Conservation (phyloP, 1,140 invertebrate species). For the Bradynema listronoti region DNA sequence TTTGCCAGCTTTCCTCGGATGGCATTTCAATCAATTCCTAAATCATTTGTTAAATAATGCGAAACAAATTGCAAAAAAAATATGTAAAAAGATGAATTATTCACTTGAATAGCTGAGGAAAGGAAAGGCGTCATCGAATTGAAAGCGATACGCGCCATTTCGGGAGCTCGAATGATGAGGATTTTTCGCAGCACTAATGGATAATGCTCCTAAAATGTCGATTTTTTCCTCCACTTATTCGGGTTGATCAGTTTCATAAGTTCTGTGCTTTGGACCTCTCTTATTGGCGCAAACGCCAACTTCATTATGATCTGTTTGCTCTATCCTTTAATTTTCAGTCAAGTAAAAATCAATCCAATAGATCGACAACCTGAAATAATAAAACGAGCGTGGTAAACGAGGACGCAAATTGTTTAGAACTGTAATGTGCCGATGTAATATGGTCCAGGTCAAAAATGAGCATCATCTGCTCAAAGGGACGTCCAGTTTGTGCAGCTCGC, state of each 20-base stretch:
- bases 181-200: constrained; percentile 53
- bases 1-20: constrained; percentile 54
- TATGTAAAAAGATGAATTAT: too few relatives aligned
- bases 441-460: constrained; percentile 57
- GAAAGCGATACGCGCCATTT: constrained; percentile 56
- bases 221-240: not conserved
- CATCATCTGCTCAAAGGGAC: constrained; percentile 59
- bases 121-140: constrained; percentile 54
- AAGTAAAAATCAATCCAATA: not conserved
- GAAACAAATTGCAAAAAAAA: too few relatives aligned
- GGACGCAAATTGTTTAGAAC: constrained; percentile 55
- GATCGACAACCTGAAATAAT: constrained; percentile 48
- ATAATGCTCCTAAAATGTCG: constrained; percentile 52
- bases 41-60: too few relatives aligned
- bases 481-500: constrained; percentile 48
- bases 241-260: too few relatives aligned
- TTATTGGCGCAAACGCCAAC: too few relatives aligned
- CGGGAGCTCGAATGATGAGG: constrained; percentile 54
- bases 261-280: too few relatives aligned
- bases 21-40: constrained; percentile 57
- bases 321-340: too few relatives aligned
- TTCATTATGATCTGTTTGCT: too few relatives aligned
- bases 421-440: constrained; percentile 55
- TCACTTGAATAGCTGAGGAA: constrained; percentile 49
- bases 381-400: constrained; percentile 55